These are phyloP conservation scores for Columba janthina DNA, from an alignment of 2,113 vertebrate species.

Conservation along the genomic window DNA sequence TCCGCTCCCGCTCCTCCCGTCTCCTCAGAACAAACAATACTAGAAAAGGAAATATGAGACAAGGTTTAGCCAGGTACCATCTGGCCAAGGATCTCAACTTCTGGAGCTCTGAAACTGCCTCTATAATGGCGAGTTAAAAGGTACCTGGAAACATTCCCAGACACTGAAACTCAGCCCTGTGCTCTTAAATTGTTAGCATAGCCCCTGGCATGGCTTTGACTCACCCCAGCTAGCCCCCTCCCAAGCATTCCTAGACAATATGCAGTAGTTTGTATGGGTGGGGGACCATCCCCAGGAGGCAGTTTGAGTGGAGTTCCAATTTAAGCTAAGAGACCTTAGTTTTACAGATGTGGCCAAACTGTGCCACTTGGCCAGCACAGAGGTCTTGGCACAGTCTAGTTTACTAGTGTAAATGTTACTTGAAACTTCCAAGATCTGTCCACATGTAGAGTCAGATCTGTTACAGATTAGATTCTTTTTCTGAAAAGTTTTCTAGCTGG, in stretches of 20 bases:
- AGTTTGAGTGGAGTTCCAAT: background rate
- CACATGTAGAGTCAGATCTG: background rate
- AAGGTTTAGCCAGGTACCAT: background rate
- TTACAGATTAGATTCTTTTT: background rate
- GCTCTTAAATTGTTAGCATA: background rate
- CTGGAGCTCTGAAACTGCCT: background rate
- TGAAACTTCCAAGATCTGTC: background rate
- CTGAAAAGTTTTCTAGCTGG: background rate
- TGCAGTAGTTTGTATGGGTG: background rate
- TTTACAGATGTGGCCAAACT: background rate
- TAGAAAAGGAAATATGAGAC: background rate
- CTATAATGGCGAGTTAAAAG: background rate
- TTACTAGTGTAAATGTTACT: background rate
- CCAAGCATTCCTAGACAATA: background rate
- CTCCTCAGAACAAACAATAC: background rate
- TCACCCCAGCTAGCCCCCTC: background rate
- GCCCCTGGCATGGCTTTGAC: background rate
- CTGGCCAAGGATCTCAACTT: background rate
- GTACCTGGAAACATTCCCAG: conserved; percentile 32
- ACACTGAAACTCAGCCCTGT: background rate
- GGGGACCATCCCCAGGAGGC: background rate
- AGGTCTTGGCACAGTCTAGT: background rate
- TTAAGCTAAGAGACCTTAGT: background rate
- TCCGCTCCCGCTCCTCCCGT: too few species aligned
- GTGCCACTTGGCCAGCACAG: background rate